Percentiles rank a stretch among this genome's conserved stretches.
Evolutionary conservation across 2,797 vertebrate genomes (phyloP).

Genomic region (Peromyscus eremicus): DNA sequence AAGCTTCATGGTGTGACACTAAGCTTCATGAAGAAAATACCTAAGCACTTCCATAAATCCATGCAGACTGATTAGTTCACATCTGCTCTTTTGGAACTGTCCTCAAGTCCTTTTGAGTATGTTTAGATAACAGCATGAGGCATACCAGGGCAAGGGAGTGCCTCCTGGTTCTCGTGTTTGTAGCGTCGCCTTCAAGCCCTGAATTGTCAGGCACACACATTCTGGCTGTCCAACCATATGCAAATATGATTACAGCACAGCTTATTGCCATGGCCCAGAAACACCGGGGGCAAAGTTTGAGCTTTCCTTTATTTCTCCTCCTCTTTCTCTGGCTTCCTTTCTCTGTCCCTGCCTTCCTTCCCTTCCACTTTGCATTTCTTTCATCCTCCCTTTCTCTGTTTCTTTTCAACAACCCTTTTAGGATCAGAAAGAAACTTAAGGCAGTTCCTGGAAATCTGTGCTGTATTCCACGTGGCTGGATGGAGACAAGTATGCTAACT

Average conservation of each 20-base stretch:
- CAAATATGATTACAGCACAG: background rate
- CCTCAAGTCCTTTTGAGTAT: conserved; percentile 41
- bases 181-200: background rate
- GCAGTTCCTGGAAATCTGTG: conserved; percentile 29
- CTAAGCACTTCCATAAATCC: conserved; percentile 36
- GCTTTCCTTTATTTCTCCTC: conserved; percentile 2
- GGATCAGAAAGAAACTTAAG: conserved; percentile 37
- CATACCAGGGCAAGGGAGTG: background rate
- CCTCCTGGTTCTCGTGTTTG: conserved; percentile 17
- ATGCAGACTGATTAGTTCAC: background rate
- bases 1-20: background rate
- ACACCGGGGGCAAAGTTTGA: background rate
- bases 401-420: conserved; percentile 13
- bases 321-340: background rate
- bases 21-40: background rate
- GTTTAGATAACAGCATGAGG: conserved; percentile 51
- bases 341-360: background rate
- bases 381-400: background rate
- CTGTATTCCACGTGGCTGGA: background rate
- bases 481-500: background rate
- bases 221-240: background rate
- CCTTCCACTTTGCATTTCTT: background rate
- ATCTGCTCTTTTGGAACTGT: conserved; percentile 35
- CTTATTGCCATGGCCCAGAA: background rate
- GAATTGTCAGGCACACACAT: conserved; percentile 8